Base-by-base conservation (phyloP, 2,113 vertebrate genomes). In the Marcusenius ussheri region DNA sequence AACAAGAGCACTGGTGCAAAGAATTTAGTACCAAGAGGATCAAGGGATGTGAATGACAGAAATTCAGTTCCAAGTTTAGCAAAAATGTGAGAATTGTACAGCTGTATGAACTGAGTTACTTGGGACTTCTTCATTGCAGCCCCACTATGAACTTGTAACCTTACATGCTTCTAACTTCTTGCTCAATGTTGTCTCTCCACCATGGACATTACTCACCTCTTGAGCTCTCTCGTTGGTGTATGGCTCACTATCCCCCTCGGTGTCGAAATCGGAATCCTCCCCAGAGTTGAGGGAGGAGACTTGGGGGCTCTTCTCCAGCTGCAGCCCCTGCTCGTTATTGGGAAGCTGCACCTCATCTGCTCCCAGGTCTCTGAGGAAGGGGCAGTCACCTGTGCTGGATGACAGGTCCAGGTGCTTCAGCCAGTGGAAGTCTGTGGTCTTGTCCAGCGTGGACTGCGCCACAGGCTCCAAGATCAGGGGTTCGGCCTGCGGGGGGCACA, bases 391-490 rank as follows among this genome's bases (percentile, higher is more conserved):
- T 0, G 96, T 96, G 89, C 91, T 98, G 83, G 98, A 91, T 0
- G 95, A 97, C 92, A 97, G 94, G 88, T 97, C 97, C 80, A 97
- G 91, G 91, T 96, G 93, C 89, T 97, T 97, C 31, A 99, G 94
- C 98, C 98, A 99, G 0, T 97, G 97, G 90, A 98, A 99, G 90
- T 99, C 98, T 0, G 96, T 92, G 2, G 96, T 96, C 74, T 97
- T 98, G 89, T 96, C 96, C 0, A 94, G 91, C 91, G 92, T 95
- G 35, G 87, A 62, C 49, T 96, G 97, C 45, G 96, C 94, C n/a
- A 91, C 46, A 11, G 91, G 88, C 58, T 93, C 94, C 45, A 94
- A 50, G 3, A 93, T 89, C 15, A 92, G 91, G 0, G 90, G 31
- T 27, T 93, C 94, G 86, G 91, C 90, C 90, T 94, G 94, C n/a